Evolutionary conservation across 2,113 vertebrate genomes (phyloP), one percentile per base, ranked within the genome.

Genomic region (Sebastes fasciatus): DNA sequence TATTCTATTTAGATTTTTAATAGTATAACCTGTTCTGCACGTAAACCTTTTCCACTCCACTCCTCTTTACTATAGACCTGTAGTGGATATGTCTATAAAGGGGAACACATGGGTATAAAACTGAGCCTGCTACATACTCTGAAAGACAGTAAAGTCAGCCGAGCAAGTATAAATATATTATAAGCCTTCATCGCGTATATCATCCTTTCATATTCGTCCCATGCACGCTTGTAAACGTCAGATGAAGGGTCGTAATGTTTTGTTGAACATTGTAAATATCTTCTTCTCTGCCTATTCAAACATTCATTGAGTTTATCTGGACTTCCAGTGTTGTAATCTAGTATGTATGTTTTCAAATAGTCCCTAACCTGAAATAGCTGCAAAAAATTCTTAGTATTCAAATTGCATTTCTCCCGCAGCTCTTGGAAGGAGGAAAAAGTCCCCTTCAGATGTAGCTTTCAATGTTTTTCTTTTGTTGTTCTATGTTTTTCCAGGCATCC

Each of bases 401-500:
- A 14, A 51, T 49, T 14, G 48, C 9, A 49, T 14, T 49, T 14
- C 13, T 14, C 48, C 6, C 48, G 12, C 48, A 49, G 48, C 34
- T 34, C 34, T 34, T 34, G 34, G 34, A 34, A 34, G 34, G 34
- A 34, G 13, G 46, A 67, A n/a, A n/a, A 66, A 11, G 6, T 63
- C 16, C 58, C 11, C 46, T 0, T 75, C 19, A 0, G 8, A 16
- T 81, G 3, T 5, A 51, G 13, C 23, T 77, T 48, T 76, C 23
- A 19, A 2, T 49, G 17, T 74, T 65, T 86, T 34, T 78, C 1
- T 21, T 34, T 51, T 70, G 60, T 48, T 23, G 57, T 58, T 68
- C 58, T 9, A 0, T 76, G 69, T 64, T 6, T 6, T 6, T 13
- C 0, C 92, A 96, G 96, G 93, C 95, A 0, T 94, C 94, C 34